Conservation (phyloP, 2,888 invertebrate species). For the Drosophila anomelani region DNA sequence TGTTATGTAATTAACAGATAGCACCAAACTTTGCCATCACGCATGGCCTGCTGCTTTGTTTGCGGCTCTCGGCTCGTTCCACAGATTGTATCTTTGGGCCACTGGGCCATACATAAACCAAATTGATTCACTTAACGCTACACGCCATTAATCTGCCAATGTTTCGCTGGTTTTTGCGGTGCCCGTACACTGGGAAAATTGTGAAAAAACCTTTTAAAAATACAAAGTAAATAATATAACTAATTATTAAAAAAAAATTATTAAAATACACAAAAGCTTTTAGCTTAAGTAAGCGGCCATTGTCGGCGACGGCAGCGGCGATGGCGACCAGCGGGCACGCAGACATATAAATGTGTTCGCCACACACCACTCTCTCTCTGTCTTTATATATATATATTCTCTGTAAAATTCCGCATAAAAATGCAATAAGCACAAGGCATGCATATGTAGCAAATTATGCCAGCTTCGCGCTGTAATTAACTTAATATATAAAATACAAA, state of each 20-base stretch:
- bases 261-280: conserved; percentile 79
- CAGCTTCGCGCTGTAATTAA: conserved; percentile 59
- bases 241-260: too few relatives aligned
- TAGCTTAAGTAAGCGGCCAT: conserved; percentile 76
- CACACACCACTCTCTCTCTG: not conserved
- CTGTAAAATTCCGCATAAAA: conserved; percentile 34
- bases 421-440: conserved; percentile 53
- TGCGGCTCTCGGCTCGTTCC: not conserved
- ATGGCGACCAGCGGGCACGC: conserved; percentile 17
- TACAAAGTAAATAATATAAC: not conserved
- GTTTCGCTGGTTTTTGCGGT: conserved; percentile 30
- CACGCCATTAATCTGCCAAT: conserved; percentile 60
- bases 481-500: too few relatives aligned
- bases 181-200: not conserved
- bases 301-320: conserved; percentile 30
- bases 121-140: conserved; percentile 61
- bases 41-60: conserved; percentile 47
- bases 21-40: conserved; percentile 44
- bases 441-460: conserved; percentile 64
- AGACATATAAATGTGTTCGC: conserved; percentile 33
- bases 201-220: not conserved
- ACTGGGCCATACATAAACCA: conserved; percentile 40
- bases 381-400: not conserved
- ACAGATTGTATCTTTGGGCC: conserved; percentile 29
- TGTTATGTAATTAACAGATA: conserved; percentile 64